phyloP scores from a whole-genome alignment of 2,888 invertebrate genomes.

The Protonemura montana region DNA sequence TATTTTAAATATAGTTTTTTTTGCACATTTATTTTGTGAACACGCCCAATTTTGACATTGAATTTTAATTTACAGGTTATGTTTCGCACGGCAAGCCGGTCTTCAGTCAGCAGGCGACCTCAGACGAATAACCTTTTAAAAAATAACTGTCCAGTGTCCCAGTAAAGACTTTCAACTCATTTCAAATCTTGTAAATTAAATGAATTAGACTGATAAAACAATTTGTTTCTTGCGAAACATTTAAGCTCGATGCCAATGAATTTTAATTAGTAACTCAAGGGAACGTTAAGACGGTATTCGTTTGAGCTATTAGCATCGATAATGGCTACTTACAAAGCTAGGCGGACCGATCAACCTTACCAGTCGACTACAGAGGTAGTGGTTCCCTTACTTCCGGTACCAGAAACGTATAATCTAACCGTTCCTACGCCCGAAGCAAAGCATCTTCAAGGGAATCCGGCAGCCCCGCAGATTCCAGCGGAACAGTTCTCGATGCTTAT shows the following conservation, averaged over 20 bases:
- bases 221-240: not conserved
- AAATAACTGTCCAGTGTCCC: not conserved
- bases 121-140: not conserved
- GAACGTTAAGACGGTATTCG: not conserved
- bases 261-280: not conserved
- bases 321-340: not conserved
- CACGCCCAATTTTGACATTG: not conserved
- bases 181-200: not conserved
- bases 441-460: not conserved
- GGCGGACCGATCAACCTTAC: not conserved
- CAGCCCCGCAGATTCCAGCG: not conserved
- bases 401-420: not conserved
- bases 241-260: not conserved
- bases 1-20: too few relatives aligned
- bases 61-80: not conserved
- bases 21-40: not conserved
- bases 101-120: not conserved
- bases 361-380: not conserved
- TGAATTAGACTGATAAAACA: not conserved
- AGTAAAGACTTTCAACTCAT: not conserved
- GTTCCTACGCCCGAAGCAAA: not conserved
- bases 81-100: not conserved
- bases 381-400: not conserved
- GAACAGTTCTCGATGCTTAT: slow-evolving; percentile 55
- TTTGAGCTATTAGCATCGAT: not conserved